Percentiles rank a stretch among this genome's conserved stretches.
Conservation (phyloP, 37 sponge, comb jelly and placozoan species). For the Geodia barretti region DNA sequence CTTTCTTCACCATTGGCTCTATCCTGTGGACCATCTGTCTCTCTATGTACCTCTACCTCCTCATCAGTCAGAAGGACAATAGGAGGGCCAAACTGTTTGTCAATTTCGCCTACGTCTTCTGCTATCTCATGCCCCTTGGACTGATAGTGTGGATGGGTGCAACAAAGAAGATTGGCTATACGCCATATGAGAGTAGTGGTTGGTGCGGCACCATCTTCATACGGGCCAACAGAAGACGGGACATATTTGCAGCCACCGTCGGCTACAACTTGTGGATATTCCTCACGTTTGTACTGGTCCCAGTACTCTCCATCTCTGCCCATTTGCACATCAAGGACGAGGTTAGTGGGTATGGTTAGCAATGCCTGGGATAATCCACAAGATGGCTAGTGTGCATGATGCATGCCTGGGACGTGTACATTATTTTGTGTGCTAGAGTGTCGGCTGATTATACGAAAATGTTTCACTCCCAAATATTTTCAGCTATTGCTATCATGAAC, state of each 20-base stretch:
- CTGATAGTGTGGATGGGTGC: slow-evolving; percentile 13
- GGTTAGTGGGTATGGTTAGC: slow-evolving; percentile 25
- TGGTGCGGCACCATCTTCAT: slow-evolving; percentile 22
- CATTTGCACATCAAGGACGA: slow-evolving; percentile 31
- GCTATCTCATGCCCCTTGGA: slow-evolving; percentile 21
- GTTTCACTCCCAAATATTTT: too few species aligned
- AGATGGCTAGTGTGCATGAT: too few species aligned
- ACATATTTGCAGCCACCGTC: slow-evolving; percentile 8
- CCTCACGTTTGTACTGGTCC: slow-evolving; percentile 37
- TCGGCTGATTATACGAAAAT: too few species aligned
- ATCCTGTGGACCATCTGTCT: slow-evolving; percentile 47
- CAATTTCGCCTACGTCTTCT: slow-evolving; percentile 9
- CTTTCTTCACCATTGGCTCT: slow-evolving; percentile 37
- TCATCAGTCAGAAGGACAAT: slow-evolving; percentile 5
- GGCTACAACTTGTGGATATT: slow-evolving; percentile 57
- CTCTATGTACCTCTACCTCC: slow-evolving; percentile 40
- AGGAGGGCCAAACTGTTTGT: neutral
- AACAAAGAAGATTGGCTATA: neutral
- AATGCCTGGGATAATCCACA: too few species aligned
- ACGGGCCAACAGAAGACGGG: neutral
- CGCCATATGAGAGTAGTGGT: slow-evolving; percentile 23
- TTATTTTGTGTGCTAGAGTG: too few species aligned
- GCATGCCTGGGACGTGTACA: too few species aligned
- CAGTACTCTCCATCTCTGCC: slow-evolving; percentile 28
- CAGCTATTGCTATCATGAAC: too few species aligned